These are phyloP conservation scores for Seriola aureovittata DNA, from an alignment of 2,113 vertebrate genomes.

Conservation along the genomic window DNA sequence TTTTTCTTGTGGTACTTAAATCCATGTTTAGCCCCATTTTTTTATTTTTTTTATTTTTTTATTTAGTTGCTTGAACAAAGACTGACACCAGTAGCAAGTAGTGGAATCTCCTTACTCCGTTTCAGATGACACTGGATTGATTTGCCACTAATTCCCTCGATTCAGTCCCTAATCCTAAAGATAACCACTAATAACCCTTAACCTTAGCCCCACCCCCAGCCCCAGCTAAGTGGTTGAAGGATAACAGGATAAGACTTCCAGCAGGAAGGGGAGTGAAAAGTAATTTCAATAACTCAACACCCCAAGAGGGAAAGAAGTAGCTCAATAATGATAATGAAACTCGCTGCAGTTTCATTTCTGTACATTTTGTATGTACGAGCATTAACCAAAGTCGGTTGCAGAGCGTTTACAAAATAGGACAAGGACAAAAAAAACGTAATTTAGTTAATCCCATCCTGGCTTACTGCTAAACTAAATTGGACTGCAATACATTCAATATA, in stretches of 20 bases:
- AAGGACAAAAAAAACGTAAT: slow-evolving; percentile 19
- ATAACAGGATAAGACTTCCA: slow-evolving; percentile 23
- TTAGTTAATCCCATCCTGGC: slow-evolving; percentile 40
- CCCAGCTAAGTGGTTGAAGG: background rate
- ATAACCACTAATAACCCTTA: slow-evolving; percentile 13
- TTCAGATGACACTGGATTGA: slow-evolving; percentile 2
- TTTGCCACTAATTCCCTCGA: slow-evolving; percentile 12
- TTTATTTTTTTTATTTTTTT: background rate
- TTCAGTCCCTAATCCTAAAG: slow-evolving; percentile 33
- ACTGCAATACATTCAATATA: slow-evolving; percentile 35
- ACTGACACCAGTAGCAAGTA: background rate
- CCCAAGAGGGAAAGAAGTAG: background rate
- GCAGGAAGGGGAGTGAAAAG: background rate
- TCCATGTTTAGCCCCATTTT: background rate
- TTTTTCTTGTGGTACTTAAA: background rate
- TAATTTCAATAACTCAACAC: slow-evolving; percentile 13
- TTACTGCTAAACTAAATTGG: slow-evolving; percentile 32
- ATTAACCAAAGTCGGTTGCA: background rate
- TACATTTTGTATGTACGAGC: background rate
- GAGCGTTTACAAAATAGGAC: slow-evolving; percentile 30
- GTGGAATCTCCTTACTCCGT: background rate
- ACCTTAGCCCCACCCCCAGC: background rate
- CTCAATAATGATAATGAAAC: background rate
- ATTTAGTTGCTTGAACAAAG: background rate
- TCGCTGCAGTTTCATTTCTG: background rate